Evolutionary conservation across 1,140 invertebrate genomes (phyloP).

Genomic region (Mya arenaria): DNA sequence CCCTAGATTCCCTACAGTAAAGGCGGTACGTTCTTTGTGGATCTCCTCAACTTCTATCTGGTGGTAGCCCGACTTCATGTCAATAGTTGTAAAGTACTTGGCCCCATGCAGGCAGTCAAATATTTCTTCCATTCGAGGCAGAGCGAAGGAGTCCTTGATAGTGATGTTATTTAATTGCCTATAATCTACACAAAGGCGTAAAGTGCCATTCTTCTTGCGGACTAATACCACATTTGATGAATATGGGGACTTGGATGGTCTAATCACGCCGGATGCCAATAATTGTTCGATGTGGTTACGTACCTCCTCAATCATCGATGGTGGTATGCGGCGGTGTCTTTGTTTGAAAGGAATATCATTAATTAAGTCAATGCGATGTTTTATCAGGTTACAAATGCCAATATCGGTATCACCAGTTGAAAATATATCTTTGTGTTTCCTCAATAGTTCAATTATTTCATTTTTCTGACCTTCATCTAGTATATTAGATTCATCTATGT

Average conservation of each 20-base stretch:
- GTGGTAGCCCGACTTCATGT: conserved; percentile 2
- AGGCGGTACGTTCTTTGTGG: conserved; percentile 1
- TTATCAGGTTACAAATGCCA: conserved; percentile 2
- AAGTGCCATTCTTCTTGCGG: conserved; percentile 54
- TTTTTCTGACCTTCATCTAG: background rate
- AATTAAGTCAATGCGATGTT: no score
- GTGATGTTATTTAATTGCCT: conserved; percentile 50
- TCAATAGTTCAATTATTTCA: background rate
- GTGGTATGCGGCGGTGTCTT: no score
- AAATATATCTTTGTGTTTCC: background rate
- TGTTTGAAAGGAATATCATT: no score
- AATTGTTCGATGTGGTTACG: conserved; percentile 35
- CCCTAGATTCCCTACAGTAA: background rate
- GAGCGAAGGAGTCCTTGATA: background rate
- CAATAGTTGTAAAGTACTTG: background rate
- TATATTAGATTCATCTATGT: background rate
- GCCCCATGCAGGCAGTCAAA: background rate
- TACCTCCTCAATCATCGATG: no score
- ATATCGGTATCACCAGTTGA: background rate
- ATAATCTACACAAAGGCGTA: conserved; percentile 81
- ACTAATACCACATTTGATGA: conserved; percentile 35
- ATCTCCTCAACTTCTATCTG: conserved; percentile 19
- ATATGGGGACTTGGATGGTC: conserved; percentile 22
- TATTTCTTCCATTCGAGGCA: background rate
- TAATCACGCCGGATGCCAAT: conserved; percentile 5